Percentiles rank a stretch among this genome's conserved stretches.
Evolutionary conservation across 2,888 invertebrate genomes (phyloP).

Genomic region (Drosophila testacea): DNA sequence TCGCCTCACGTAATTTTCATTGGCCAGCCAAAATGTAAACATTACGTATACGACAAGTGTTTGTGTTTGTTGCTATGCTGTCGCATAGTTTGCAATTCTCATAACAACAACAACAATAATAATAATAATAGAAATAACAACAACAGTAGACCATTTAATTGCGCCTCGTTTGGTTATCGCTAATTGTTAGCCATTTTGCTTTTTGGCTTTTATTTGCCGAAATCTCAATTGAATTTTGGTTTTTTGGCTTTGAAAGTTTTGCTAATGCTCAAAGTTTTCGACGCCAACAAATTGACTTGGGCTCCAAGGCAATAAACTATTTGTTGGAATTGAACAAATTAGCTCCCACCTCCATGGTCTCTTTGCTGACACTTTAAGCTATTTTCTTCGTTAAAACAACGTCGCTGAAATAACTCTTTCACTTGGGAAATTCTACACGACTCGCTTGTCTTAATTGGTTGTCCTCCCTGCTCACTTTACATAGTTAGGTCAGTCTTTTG

Average conservation of each 20-base stretch:
- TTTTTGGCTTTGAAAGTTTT: constrained; percentile 1
- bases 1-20: background rate
- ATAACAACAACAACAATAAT: background rate
- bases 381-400: background rate
- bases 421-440: background rate
- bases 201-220: constrained; percentile 5
- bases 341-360: background rate
- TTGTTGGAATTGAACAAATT: background rate
- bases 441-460: background rate
- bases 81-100: background rate
- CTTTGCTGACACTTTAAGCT: background rate
- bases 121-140: background rate
- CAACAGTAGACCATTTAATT: constrained; percentile 9
- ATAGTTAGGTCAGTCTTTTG: no score
- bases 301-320: constrained; percentile 17
- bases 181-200: constrained; percentile 37
- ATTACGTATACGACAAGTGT: constrained; percentile 13
- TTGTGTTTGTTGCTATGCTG: background rate
- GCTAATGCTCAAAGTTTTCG: constrained; percentile 33
- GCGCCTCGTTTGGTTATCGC: constrained; percentile 15
- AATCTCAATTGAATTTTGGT: constrained; percentile 25
- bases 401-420: background rate
- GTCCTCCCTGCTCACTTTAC: background rate
- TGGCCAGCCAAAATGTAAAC: background rate
- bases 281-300: constrained; percentile 12